Conservation (phyloP, 2,113 vertebrate species). For the Oenanthe melanoleuca region DNA sequence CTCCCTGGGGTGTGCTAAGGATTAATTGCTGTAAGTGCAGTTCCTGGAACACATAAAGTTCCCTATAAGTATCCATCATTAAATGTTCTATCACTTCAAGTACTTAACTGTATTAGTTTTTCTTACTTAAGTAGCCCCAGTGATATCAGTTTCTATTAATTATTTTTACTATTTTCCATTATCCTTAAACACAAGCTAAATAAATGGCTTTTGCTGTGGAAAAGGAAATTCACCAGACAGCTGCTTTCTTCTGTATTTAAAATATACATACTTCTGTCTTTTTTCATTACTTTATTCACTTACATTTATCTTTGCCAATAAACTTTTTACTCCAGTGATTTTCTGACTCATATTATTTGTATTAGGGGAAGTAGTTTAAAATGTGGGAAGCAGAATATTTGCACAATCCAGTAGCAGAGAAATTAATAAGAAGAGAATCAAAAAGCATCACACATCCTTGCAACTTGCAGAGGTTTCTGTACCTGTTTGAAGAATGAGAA, state of each 20-base stretch:
- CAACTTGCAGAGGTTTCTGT: neutral
- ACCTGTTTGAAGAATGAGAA: neutral
- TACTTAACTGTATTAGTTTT: constrained; percentile 24
- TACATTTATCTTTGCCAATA: neutral
- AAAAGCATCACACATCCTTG: neutral
- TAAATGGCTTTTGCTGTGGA: neutral
- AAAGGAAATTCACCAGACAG: neutral
- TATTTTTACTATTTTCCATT: constrained; percentile 29
- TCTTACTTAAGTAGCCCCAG: neutral
- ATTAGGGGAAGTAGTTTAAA: neutral
- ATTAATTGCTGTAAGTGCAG: constrained; percentile 31
- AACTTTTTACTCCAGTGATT: neutral
- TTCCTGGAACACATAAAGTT: constrained; percentile 43
- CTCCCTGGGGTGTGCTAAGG: neutral
- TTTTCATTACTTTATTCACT: neutral
- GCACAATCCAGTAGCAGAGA: neutral
- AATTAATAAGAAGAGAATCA: neutral
- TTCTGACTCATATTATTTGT: neutral
- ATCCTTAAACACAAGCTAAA: neutral
- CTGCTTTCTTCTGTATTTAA: constrained; percentile 21
- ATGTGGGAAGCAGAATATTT: neutral
- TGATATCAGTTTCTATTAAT: constrained; percentile 41
- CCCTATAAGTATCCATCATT: constrained; percentile 18
- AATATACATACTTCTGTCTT: neutral
- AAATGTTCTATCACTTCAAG: constrained; percentile 9